Evolutionary conservation across 1,140 invertebrate species (phyloP).

Genomic region (Phymastichus coffea): DNA sequence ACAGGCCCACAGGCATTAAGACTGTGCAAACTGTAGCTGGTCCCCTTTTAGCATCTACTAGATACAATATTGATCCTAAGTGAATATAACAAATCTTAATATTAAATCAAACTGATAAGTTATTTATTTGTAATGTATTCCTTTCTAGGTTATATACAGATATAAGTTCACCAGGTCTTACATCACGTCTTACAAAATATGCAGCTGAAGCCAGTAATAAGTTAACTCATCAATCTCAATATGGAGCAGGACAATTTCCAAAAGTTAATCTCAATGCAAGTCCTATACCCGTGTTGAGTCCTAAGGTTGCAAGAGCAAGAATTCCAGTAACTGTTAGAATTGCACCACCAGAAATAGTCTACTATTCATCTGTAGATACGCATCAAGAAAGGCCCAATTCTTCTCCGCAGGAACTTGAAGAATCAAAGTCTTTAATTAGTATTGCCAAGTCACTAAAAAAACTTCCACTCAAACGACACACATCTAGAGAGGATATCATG

Average conservation of each 20-base stretch:
- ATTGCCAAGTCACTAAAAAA: slow-evolving; percentile 40
- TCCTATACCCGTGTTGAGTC: slow-evolving; percentile 47
- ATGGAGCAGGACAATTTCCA: slow-evolving; percentile 51
- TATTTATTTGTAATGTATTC: not conserved
- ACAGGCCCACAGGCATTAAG: slow-evolving; percentile 38
- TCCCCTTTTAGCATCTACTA: slow-evolving; percentile 49
- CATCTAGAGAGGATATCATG: slow-evolving; percentile 47
- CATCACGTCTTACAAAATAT: slow-evolving; percentile 50
- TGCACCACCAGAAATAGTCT: slow-evolving; percentile 42
- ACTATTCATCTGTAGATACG: slow-evolving; percentile 39
- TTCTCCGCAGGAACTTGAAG: slow-evolving; percentile 1
- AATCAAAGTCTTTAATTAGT: slow-evolving; percentile 9
- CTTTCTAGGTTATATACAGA: slow-evolving; percentile 46
- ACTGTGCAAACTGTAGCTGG: slow-evolving; percentile 46
- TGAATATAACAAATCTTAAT: slow-evolving; percentile 29
- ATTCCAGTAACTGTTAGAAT: slow-evolving; percentile 49
- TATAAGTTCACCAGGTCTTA: slow-evolving; percentile 50
- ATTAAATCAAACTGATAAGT: not conserved
- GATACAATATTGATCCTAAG: slow-evolving; percentile 54
- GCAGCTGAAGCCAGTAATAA: slow-evolving; percentile 47
- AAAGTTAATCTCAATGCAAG: slow-evolving; percentile 49
- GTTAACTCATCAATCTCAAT: slow-evolving; percentile 49
- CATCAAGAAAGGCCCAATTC: slow-evolving; percentile 29
- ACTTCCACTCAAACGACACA: slow-evolving; percentile 51
- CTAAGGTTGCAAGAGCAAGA: slow-evolving; percentile 39